Percentiles rank a stretch among this genome's conserved stretches.
Conservation (phyloP, 2,113 vertebrate genomes). For the Bombycilla garrulus region DNA sequence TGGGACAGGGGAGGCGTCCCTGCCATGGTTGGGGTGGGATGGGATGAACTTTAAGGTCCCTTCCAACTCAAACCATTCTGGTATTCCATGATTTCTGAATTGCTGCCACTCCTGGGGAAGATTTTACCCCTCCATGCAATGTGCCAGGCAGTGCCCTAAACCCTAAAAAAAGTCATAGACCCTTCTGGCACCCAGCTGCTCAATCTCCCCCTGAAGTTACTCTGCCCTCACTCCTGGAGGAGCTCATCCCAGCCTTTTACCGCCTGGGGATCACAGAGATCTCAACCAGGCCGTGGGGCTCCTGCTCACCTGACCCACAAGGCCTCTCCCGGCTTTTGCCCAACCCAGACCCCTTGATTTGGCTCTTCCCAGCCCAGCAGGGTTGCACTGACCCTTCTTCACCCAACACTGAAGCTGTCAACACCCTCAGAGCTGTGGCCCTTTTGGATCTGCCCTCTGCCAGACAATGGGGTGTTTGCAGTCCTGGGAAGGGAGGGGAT, state of each 20-base stretch:
- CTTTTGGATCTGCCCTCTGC: neutral
- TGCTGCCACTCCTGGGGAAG: neutral
- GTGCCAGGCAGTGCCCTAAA: neutral
- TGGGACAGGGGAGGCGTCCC: neutral
- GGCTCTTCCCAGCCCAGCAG: neutral
- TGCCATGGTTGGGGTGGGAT: neutral
- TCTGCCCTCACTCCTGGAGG: neutral
- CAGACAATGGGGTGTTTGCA: neutral
- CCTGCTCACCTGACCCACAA: neutral
- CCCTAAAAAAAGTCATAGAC: neutral
- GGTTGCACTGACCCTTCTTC: neutral
- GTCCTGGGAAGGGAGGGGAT: neutral
- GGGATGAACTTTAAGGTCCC: accelerated
- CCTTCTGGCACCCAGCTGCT: neutral
- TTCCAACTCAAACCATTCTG: neutral
- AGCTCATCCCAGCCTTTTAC: neutral
- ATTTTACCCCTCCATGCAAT: neutral
- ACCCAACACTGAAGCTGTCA: neutral
- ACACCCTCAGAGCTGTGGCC: accelerated
- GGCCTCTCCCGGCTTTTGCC: neutral
- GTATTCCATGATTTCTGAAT: neutral
- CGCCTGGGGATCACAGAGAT: neutral
- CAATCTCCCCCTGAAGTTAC: accelerated
- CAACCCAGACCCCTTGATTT: neutral
- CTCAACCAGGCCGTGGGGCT: neutral